Conservation (phyloP, 2,888 invertebrate genomes). For the Chrysodeixis includens region DNA sequence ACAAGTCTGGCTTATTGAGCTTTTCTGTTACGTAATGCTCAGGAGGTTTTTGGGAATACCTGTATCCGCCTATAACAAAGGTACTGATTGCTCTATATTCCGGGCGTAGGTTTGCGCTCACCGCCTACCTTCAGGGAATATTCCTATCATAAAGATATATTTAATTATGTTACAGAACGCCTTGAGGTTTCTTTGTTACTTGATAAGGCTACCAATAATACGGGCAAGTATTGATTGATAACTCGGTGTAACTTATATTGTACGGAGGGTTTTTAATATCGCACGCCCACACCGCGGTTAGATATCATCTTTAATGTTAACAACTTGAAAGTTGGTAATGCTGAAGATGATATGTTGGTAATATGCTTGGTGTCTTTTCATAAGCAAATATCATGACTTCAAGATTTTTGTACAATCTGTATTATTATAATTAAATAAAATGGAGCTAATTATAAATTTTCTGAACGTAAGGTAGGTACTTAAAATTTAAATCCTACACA, state of each 20-base stretch:
- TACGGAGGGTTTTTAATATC: background rate
- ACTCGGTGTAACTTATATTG: background rate
- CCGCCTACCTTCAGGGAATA: constrained; percentile 1
- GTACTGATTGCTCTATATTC: constrained; percentile 1
- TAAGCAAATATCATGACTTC: no score
- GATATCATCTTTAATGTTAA: background rate
- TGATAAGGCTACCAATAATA: background rate
- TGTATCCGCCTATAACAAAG: background rate
- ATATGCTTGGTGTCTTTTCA: background rate
- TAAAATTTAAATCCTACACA: no score
- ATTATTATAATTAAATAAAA: no score
- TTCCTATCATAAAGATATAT: constrained; percentile 5
- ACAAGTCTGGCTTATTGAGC: background rate
- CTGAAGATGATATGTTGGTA: no score
- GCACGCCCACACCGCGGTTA: background rate
- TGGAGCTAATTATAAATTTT: no score
- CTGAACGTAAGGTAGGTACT: no score
- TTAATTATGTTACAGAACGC: background rate
- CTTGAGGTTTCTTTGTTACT: background rate
- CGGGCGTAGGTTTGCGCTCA: background rate
- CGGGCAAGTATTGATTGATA: background rate
- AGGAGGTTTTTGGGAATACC: background rate
- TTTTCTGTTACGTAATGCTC: background rate
- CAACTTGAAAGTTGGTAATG: no score
- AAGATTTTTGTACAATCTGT: no score